These are phyloP conservation scores for Poeciliopsis retropinna DNA, from an alignment of 2,113 vertebrate species.

Conservation along the genomic window DNA sequence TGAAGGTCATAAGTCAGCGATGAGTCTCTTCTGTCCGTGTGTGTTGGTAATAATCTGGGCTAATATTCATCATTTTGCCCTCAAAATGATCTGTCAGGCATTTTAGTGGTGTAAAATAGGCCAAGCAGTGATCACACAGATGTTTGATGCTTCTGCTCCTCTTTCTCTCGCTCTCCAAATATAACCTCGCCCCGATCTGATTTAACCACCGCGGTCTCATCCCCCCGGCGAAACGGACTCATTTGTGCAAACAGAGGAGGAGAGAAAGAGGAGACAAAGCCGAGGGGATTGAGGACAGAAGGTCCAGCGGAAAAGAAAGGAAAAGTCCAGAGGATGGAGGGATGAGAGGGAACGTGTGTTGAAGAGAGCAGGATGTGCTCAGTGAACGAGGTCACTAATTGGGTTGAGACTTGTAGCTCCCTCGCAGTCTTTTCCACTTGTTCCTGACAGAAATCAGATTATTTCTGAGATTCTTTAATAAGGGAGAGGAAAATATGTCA, in stretches of 20 bases:
- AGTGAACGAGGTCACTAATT: slow-evolving; percentile 71
- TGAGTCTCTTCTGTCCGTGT: neutral
- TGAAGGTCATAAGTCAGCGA: slow-evolving; percentile 1
- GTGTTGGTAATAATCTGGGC: slow-evolving; percentile 31
- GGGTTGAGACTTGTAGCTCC: slow-evolving; percentile 66
- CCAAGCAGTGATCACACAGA: slow-evolving; percentile 64
- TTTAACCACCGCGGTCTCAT: slow-evolving; percentile 60
- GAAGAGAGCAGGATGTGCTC: slow-evolving; percentile 45
- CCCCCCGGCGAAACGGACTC: slow-evolving; percentile 61
- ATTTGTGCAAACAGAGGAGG: slow-evolving; percentile 52
- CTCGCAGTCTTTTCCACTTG: slow-evolving; percentile 36
- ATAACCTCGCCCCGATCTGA: slow-evolving; percentile 72
- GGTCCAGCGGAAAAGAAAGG: slow-evolving; percentile 33
- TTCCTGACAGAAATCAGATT: slow-evolving; percentile 65
- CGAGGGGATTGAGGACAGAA: slow-evolving; percentile 37
- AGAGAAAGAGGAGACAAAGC: slow-evolving; percentile 21
- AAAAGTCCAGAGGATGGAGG: slow-evolving; percentile 27
- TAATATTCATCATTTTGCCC: slow-evolving; percentile 53
- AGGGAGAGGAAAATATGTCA: slow-evolving; percentile 58
- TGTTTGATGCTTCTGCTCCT: slow-evolving; percentile 50
- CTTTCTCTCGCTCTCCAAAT: slow-evolving; percentile 64
- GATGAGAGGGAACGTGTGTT: slow-evolving; percentile 37
- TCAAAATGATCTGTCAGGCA: slow-evolving; percentile 49
- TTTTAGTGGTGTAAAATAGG: slow-evolving; percentile 72
- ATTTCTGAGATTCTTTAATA: slow-evolving; percentile 57